These are phyloP conservation scores for Sycophila sp. DNA, from an alignment of 1,140 invertebrate species.

Conservation along the genomic window DNA sequence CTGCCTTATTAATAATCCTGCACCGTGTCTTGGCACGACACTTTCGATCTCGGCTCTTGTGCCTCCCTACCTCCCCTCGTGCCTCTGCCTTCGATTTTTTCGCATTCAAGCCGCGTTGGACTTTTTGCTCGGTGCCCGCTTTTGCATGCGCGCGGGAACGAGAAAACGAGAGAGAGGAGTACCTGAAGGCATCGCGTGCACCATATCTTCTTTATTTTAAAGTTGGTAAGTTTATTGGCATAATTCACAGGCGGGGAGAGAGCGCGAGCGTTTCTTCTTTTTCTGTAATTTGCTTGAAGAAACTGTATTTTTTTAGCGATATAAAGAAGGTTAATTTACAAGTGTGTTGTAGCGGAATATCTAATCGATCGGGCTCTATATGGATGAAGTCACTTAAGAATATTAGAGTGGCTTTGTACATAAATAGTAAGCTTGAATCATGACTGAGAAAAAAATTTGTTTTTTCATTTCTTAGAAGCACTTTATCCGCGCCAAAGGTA, in stretches of 20 bases:
- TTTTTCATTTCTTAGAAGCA: too few species aligned
- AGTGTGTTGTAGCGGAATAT: neutral
- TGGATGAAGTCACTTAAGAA: neutral
- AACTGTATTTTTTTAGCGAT: neutral
- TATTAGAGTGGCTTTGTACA: slow-evolving; percentile 3
- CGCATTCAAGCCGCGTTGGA: neutral
- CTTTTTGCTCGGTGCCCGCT: neutral
- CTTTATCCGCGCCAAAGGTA: too few species aligned
- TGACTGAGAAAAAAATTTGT: too few species aligned
- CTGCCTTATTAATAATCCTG: slow-evolving; percentile 63
- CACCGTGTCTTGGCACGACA: neutral
- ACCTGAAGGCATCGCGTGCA: slow-evolving; percentile 16
- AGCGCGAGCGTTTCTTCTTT: neutral
- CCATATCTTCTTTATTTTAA: slow-evolving; percentile 36
- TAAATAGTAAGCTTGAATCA: neutral
- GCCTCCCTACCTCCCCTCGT: neutral
- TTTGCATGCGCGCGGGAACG: neutral
- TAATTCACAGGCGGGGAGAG: neutral
- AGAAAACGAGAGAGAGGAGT: too few species aligned
- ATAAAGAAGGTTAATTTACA: slow-evolving; percentile 12
- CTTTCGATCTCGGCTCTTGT: slow-evolving; percentile 6
- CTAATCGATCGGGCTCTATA: neutral
- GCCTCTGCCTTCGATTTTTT: neutral
- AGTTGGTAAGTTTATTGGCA: slow-evolving; percentile 19
- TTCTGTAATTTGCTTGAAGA: neutral